Conservation (phyloP, 1,140 invertebrate species). For the Ptiloglossa arizonensis region DNA sequence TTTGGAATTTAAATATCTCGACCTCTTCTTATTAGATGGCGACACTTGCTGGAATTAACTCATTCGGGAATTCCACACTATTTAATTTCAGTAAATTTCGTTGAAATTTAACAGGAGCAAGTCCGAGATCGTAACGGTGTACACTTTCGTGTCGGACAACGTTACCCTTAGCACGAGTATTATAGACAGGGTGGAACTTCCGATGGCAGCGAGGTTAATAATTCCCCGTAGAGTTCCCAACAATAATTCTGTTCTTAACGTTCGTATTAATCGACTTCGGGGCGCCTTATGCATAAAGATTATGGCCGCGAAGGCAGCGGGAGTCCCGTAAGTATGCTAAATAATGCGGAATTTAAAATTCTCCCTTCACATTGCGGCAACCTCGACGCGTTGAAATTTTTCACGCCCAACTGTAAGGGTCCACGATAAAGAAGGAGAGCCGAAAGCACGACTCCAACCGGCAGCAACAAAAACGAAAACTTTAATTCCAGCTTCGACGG, state of each 20-base stretch:
- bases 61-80: too few species aligned
- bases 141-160: neutral
- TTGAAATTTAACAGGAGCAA: too few species aligned
- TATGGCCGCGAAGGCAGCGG: slow-evolving; percentile 16
- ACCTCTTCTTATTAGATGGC: too few species aligned
- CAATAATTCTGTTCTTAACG: slow-evolving; percentile 30
- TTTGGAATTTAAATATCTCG: too few species aligned
- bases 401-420: neutral
- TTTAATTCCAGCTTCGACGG: neutral
- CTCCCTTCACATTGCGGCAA: slow-evolving; percentile 27
- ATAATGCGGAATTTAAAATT: slow-evolving; percentile 64
- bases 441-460: neutral
- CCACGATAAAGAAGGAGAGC: neutral
- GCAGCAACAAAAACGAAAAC: neutral
- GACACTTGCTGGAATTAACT: too few species aligned
- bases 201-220: slow-evolving; percentile 5
- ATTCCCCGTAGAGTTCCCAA: slow-evolving; percentile 23
- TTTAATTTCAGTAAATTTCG: too few species aligned
- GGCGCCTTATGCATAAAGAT: slow-evolving; percentile 67
- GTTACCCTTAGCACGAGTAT: slow-evolving; percentile 14
- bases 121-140: too few species aligned
- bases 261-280: slow-evolving; percentile 44
- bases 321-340: slow-evolving; percentile 64
- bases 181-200: neutral
- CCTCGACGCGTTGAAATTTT: slow-evolving; percentile 9